phyloP scores from a whole-genome alignment of 2,113 vertebrate species.

The Marmota flaviventris region DNA sequence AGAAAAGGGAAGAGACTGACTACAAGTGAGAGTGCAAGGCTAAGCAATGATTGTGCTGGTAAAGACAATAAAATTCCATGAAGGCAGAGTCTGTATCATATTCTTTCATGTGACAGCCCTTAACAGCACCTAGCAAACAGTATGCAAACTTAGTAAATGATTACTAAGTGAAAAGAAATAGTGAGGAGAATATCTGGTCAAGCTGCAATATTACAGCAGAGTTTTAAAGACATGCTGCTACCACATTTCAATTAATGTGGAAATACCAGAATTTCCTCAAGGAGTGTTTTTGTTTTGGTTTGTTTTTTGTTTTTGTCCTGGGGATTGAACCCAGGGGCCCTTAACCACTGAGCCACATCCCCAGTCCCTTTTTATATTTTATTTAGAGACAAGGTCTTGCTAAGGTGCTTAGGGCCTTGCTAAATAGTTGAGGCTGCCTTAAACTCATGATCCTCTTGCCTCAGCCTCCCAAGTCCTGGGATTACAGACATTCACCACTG shows the following conservation, averaged over 20 bases:
- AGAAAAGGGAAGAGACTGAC: neutral
- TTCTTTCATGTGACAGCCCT: neutral
- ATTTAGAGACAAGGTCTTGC: too few relatives aligned
- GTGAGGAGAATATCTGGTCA: neutral
- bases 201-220: neutral
- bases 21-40: neutral
- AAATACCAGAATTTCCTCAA: slow-evolving; percentile 50
- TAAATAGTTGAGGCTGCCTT: too few relatives aligned
- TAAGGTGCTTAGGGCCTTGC: too few relatives aligned
- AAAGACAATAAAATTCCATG: neutral
- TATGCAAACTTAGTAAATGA: slow-evolving; percentile 15
- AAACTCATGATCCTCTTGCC: too few relatives aligned
- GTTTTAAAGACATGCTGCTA: slow-evolving; percentile 22
- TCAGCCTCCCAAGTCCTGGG: too few relatives aligned
- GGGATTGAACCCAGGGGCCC: too few relatives aligned
- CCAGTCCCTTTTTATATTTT: too few relatives aligned
- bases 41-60: neutral
- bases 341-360: too few relatives aligned
- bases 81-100: neutral
- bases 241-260: slow-evolving; percentile 3
- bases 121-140: neutral
- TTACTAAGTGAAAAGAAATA: neutral
- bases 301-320: too few relatives aligned
- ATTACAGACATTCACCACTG: too few relatives aligned
- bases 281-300: too few relatives aligned